Evolutionary conservation across 2,113 vertebrate genomes (phyloP).

Genomic region (Cygnus buccinator): DNA sequence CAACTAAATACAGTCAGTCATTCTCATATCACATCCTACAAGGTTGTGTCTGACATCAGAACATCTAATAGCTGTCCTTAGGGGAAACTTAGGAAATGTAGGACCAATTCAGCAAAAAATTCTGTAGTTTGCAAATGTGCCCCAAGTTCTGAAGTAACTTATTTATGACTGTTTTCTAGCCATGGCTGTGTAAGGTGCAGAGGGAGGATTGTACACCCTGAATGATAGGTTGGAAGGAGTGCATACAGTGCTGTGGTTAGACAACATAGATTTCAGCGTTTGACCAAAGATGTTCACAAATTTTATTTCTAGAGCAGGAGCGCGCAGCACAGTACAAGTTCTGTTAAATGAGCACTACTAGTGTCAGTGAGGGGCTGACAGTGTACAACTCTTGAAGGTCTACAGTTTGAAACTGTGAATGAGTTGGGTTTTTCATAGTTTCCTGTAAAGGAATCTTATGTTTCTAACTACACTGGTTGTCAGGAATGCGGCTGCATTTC

Average conservation of each 20-base stretch:
- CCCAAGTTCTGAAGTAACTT: background rate
- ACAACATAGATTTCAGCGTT: background rate
- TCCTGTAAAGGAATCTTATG: background rate
- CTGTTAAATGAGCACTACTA: background rate
- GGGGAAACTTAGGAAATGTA: background rate
- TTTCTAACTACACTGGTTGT: accelerated
- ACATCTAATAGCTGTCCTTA: background rate
- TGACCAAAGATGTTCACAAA: background rate
- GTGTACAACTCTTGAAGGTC: background rate
- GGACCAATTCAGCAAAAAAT: background rate
- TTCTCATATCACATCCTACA: background rate
- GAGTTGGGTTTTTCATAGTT: background rate
- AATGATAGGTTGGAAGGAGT: background rate
- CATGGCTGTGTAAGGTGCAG: background rate
- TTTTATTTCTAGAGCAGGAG: background rate
- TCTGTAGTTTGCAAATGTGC: background rate
- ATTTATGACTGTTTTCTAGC: background rate
- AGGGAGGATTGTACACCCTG: background rate
- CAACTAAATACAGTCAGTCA: background rate
- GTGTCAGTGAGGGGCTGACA: background rate
- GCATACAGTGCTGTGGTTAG: background rate
- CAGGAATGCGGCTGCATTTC: background rate
- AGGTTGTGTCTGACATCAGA: background rate
- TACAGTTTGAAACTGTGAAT: background rate
- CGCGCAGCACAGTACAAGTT: background rate